A percentile compares a stretch with the other conserved stretches of the same genome.
Conservation (phyloP, 2,113 vertebrate genomes). For the Misgurnus mizolepis region DNA sequence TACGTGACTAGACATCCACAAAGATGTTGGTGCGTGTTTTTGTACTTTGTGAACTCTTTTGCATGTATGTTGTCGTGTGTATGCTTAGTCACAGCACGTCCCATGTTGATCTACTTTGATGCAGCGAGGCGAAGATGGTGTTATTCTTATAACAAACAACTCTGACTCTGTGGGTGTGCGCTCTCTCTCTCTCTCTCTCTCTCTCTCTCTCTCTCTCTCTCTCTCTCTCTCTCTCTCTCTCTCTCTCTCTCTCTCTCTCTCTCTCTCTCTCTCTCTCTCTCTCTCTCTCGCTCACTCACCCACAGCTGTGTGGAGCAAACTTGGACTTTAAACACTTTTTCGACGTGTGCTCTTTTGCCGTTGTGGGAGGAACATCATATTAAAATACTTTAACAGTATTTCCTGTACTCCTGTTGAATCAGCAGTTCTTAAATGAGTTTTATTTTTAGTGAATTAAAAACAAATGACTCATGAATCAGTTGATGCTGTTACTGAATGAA, state of each 20-base stretch:
- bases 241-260: neutral
- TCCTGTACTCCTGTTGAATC: too few relatives aligned
- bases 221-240: neutral
- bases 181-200: too few relatives aligned
- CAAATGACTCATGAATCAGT: neutral
- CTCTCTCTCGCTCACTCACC: neutral
- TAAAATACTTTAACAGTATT: too few relatives aligned
- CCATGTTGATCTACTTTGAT: slow-evolving; percentile 15
- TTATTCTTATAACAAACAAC: slow-evolving; percentile 15
- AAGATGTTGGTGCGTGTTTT: neutral
- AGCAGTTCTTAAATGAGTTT: neutral
- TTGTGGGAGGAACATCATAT: too few relatives aligned
- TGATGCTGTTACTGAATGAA: neutral
- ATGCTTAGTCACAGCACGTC: neutral
- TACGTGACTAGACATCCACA: neutral
- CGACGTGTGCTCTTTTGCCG: too few relatives aligned
- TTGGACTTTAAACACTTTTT: too few relatives aligned
- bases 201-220: neutral
- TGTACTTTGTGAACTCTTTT: neutral
- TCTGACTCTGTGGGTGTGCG: neutral
- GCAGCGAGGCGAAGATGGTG: neutral
- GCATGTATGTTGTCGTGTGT: neutral
- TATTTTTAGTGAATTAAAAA: neutral
- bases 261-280: neutral
- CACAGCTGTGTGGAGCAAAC: neutral